Evolutionary conservation across 2,797 vertebrate genomes (phyloP).

Genomic region (Pampus argenteus): DNA sequence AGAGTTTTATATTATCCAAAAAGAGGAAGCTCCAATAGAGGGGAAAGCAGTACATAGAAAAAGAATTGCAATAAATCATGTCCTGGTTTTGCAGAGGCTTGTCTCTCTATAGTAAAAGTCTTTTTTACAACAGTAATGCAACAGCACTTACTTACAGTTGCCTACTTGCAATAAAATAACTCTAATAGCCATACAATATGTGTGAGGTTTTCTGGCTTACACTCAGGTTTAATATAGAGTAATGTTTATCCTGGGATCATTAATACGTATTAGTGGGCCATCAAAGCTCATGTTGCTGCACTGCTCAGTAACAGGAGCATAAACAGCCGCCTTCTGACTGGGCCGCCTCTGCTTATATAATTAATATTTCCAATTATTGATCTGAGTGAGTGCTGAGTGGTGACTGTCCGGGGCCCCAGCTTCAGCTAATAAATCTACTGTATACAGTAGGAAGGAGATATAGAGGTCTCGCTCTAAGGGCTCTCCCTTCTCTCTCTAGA

Average conservation of each 20-base stretch:
- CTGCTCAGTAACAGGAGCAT: slow-evolving; percentile 74
- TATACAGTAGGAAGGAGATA: slow-evolving; percentile 64
- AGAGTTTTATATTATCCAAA: slow-evolving; percentile 45
- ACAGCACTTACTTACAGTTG: slow-evolving; percentile 68
- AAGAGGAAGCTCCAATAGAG: slow-evolving; percentile 14
- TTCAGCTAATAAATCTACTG: slow-evolving; percentile 80
- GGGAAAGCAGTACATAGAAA: slow-evolving; percentile 34
- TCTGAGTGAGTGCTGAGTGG: slow-evolving; percentile 83
- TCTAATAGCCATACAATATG: slow-evolving; percentile 71
- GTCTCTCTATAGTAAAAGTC: slow-evolving; percentile 51
- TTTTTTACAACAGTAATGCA: slow-evolving; percentile 64
- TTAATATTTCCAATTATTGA: slow-evolving; percentile 90
- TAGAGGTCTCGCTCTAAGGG: no score
- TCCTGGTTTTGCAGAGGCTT: slow-evolving; percentile 49
- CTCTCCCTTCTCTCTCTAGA: no score
- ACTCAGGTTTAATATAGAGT: slow-evolving; percentile 80
- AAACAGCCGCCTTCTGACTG: slow-evolving; percentile 80
- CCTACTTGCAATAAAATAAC: slow-evolving; percentile 72
- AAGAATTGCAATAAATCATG: slow-evolving; percentile 39
- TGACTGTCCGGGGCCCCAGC: slow-evolving; percentile 79
- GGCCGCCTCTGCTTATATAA: slow-evolving; percentile 82
- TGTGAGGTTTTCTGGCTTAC: slow-evolving; percentile 72
- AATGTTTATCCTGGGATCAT: slow-evolving; percentile 83
- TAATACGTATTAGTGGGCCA: slow-evolving; percentile 84
- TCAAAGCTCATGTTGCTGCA: slow-evolving; percentile 80